Conservation (phyloP, 2,888 invertebrate species). For the Chloromyia formosa region DNA sequence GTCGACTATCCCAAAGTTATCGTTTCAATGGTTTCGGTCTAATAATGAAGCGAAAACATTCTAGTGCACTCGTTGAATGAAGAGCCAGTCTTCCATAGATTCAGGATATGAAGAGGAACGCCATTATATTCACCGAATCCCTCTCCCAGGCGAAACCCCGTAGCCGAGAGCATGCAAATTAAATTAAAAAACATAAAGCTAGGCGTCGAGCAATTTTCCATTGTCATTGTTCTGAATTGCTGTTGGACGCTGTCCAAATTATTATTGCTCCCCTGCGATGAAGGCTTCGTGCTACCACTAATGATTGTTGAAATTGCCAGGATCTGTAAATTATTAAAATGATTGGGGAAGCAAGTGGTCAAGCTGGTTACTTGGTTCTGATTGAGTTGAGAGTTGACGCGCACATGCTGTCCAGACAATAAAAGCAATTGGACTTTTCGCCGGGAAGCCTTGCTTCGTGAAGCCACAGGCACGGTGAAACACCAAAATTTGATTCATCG, state of each 20-base stretch:
- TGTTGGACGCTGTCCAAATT: constrained; percentile 39
- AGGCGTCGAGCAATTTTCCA: constrained; percentile 39
- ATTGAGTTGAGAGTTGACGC: not conserved
- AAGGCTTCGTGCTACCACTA: constrained; percentile 16
- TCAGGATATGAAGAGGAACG: not conserved
- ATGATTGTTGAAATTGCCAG: constrained; percentile 7
- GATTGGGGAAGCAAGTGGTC: constrained; percentile 15
- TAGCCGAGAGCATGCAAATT: constrained; percentile 25
- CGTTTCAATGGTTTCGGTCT: constrained; percentile 2
- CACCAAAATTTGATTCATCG: no score
- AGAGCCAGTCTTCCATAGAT: not conserved
- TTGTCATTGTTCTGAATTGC: constrained; percentile 37
- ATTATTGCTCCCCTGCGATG: constrained; percentile 29
- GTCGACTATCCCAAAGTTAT: constrained; percentile 6
- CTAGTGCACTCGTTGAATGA: not conserved
- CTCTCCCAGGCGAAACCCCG: not conserved
- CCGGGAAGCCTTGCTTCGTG: no score
- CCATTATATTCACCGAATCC: not conserved
- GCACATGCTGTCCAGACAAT: not conserved
- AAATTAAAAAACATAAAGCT: constrained; percentile 41
- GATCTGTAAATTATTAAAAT: constrained; percentile 37
- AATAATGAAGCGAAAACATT: constrained; percentile 29
- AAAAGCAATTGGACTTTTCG: no score
- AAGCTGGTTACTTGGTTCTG: constrained; percentile 14
- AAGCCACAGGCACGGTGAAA: no score